A percentile compares a stretch with the other conserved stretches of the same genome.
Conservation (phyloP, 2,888 invertebrate genomes). For the Pemphredon lugubris region DNA sequence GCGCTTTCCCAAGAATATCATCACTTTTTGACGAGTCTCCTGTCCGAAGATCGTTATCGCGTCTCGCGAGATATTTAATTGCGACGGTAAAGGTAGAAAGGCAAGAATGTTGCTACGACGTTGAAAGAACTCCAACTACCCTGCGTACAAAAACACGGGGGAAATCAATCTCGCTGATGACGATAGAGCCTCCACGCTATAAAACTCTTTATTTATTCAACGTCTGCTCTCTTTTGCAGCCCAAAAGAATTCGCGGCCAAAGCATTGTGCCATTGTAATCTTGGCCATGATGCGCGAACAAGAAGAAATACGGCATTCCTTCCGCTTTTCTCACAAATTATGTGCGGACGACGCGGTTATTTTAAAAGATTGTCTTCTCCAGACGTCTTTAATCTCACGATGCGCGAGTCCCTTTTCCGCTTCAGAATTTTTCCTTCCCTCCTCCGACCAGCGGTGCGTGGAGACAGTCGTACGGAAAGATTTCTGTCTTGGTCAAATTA, state of each 20-base stretch:
- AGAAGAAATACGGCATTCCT: slow-evolving; percentile 19
- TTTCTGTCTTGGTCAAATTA: slow-evolving; percentile 18
- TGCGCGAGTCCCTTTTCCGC: slow-evolving; percentile 46
- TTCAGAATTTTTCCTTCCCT: neutral
- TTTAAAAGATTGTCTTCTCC: slow-evolving; percentile 68
- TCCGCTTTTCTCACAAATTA: slow-evolving; percentile 58
- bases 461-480: neutral
- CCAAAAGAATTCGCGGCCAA: slow-evolving; percentile 28
- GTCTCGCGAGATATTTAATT: too few relatives aligned
- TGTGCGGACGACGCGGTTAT: slow-evolving; percentile 60
- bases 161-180: slow-evolving; percentile 25
- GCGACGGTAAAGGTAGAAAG: too few relatives aligned
- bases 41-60: too few relatives aligned
- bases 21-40: too few relatives aligned
- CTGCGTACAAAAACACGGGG: too few relatives aligned
- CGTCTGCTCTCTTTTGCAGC: slow-evolving; percentile 35
- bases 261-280: slow-evolving; percentile 47
- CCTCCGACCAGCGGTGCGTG: neutral
- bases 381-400: slow-evolving; percentile 67
- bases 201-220: slow-evolving; percentile 31
- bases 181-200: slow-evolving; percentile 15
- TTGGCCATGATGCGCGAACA: slow-evolving; percentile 26
- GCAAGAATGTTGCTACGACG: too few relatives aligned
- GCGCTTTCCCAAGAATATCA: too few relatives aligned
- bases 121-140: too few relatives aligned